phyloP scores from a whole-genome alignment of 2,888 invertebrate genomes.

The Pristionchus exspectatus region DNA sequence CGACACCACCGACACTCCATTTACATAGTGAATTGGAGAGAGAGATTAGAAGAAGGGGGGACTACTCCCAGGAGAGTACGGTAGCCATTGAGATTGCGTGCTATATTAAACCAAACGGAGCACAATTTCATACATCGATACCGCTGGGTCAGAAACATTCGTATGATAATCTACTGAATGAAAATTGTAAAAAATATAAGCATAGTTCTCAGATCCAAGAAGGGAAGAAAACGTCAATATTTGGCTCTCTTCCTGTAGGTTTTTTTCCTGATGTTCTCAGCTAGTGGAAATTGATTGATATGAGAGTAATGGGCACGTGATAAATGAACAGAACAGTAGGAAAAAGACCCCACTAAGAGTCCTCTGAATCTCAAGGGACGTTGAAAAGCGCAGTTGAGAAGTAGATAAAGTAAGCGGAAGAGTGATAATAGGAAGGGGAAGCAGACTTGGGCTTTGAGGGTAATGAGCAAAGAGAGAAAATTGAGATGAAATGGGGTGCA shows the following conservation, averaged over 20 bases:
- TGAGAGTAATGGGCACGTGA: too few relatives aligned
- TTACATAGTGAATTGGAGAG: slow-evolving; percentile 44
- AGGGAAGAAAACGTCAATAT: too few relatives aligned
- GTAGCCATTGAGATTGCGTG: neutral
- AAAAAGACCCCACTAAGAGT: neutral
- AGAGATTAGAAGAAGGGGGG: neutral
- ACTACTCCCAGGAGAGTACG: slow-evolving; percentile 1
- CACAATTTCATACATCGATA: neutral
- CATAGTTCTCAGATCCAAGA: too few relatives aligned
- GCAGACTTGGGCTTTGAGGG: neutral
- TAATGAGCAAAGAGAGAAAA: neutral
- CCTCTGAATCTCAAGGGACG: neutral
- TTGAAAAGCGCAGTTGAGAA: too few relatives aligned
- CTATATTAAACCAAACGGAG: neutral
- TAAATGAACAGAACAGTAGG: neutral
- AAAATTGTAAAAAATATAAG: neutral
- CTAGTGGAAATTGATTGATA: too few relatives aligned
- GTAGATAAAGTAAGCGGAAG: slow-evolving; percentile 28
- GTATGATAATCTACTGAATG: too few relatives aligned
- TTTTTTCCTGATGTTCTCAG: too few relatives aligned
- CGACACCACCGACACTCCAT: slow-evolving; percentile 37
- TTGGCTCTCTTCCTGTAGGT: too few relatives aligned
- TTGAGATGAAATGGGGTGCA: neutral
- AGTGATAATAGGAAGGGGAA: slow-evolving; percentile 18
- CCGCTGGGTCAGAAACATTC: too few relatives aligned